phyloP scores from a whole-genome alignment of 2,888 invertebrate species.

The Plemyria rubiginata region DNA sequence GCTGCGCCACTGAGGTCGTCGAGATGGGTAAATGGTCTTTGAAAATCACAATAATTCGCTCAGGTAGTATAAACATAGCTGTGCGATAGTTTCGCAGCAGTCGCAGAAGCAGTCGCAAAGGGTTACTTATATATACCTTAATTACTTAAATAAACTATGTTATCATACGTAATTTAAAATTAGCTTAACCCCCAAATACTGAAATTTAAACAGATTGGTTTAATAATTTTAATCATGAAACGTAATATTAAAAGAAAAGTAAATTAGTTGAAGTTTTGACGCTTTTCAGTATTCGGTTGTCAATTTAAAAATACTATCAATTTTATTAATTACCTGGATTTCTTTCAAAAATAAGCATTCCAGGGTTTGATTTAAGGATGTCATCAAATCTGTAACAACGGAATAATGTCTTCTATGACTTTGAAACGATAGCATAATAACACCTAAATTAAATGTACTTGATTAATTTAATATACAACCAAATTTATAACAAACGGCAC shows the following conservation, averaged over 20 bases:
- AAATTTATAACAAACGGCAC: slow-evolving; percentile 45
- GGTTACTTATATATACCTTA: slow-evolving; percentile 9
- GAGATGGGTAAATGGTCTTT: neutral
- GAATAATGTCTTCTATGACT: slow-evolving; percentile 52
- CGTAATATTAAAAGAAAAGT: neutral
- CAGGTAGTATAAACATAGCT: slow-evolving; percentile 3
- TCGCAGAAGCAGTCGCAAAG: slow-evolving; percentile 14
- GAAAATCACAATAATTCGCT: slow-evolving; percentile 14
- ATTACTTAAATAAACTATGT: slow-evolving; percentile 24
- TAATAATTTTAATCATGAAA: neutral
- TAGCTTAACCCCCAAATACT: slow-evolving; percentile 3
- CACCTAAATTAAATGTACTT: neutral
- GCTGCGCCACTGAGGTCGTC: too few relatives aligned
- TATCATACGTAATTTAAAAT: neutral
- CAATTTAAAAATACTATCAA: neutral
- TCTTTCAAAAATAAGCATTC: slow-evolving; percentile 1
- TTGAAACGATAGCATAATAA: slow-evolving; percentile 1
- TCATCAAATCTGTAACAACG: slow-evolving; percentile 56
- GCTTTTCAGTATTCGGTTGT: slow-evolving; percentile 14
- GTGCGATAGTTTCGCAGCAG: neutral
- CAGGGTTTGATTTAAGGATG: slow-evolving; percentile 9
- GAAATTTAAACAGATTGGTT: neutral
- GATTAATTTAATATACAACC: neutral
- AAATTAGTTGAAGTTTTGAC: neutral
- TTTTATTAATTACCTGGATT: slow-evolving; percentile 24